Evolutionary conservation across 1,140 invertebrate species (phyloP).

Genomic region (Cydia pomonella): DNA sequence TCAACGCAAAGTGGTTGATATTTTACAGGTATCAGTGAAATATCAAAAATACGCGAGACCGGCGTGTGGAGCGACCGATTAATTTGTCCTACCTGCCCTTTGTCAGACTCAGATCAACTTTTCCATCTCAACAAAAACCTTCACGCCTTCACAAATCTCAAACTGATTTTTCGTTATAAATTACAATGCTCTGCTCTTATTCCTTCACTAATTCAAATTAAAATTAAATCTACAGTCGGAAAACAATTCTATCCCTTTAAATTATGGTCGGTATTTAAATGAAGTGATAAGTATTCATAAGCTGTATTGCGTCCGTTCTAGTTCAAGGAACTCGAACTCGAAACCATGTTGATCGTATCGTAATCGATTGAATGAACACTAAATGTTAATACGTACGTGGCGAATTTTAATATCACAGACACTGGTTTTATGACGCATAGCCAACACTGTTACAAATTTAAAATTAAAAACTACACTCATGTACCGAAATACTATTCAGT

Average conservation of each 20-base stretch:
- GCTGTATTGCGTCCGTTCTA: background rate
- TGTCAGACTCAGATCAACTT: no score
- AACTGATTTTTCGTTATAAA: conserved; percentile 12
- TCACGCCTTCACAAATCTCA: conserved; percentile 12
- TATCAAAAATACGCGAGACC: no score
- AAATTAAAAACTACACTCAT: no score
- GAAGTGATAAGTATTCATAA: background rate
- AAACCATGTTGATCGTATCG: conserved; percentile 17
- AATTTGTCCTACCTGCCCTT: no score
- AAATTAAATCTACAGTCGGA: background rate
- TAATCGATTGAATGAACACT: conserved; percentile 18
- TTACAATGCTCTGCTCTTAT: conserved; percentile 12
- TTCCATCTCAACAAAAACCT: conserved; percentile 3
- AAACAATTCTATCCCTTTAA: background rate
- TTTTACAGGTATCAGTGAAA: no score
- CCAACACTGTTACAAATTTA: no score
- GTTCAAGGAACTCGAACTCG: conserved; percentile 8
- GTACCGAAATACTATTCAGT: no score
- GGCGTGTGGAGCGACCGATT: no score
- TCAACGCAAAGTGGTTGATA: no score
- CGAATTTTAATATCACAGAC: conserved; percentile 4
- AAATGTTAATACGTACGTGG: conserved; percentile 5
- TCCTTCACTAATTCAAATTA: conserved; percentile 19
- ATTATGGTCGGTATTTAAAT: background rate
- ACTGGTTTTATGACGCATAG: background rate